A percentile compares a stretch with the other conserved stretches of the same genome.
Evolutionary conservation across 2,888 invertebrate species (phyloP).

Genomic region (Digitonthophagus gazella): DNA sequence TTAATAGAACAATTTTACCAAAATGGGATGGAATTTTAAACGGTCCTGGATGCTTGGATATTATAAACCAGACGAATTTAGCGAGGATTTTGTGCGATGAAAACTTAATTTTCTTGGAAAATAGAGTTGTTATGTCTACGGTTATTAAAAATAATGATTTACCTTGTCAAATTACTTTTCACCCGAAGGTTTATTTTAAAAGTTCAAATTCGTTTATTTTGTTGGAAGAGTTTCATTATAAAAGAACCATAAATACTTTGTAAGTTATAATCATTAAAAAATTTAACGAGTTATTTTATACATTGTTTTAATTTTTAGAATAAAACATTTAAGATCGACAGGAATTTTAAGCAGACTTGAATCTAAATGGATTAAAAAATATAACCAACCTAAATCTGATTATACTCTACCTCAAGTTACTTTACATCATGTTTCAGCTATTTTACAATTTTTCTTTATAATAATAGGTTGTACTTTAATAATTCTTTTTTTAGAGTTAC

Average conservation of each 20-base stretch:
- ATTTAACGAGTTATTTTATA: neutral
- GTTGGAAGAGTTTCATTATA: constrained; percentile 34
- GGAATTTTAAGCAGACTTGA: constrained; percentile 49
- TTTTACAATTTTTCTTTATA: constrained; percentile 34
- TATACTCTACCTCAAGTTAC: constrained; percentile 39
- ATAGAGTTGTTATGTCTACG: constrained; percentile 43
- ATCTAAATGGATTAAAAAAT: constrained; percentile 43
- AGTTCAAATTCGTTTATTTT: constrained; percentile 40
- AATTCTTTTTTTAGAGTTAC: constrained; percentile 1
- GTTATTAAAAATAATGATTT: constrained; percentile 35
- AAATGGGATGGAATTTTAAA: constrained; percentile 46
- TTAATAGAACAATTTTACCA: constrained; percentile 31
- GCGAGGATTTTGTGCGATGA: constrained; percentile 45
- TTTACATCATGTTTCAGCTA: constrained; percentile 40
- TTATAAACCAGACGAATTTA: constrained; percentile 40
- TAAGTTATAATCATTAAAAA: constrained; percentile 19
- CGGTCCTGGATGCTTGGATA: constrained; percentile 45
- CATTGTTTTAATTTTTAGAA: constrained; percentile 37
- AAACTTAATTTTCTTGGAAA: constrained; percentile 48
- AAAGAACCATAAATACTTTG: constrained; percentile 28
- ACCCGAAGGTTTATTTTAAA: constrained; percentile 36
- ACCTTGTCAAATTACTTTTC: constrained; percentile 37
- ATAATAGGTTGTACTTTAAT: neutral
- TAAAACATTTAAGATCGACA: constrained; percentile 44
- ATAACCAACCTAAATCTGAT: constrained; percentile 10